Conservation (phyloP, 2,888 invertebrate species). For the Mesoligia furuncula region DNA sequence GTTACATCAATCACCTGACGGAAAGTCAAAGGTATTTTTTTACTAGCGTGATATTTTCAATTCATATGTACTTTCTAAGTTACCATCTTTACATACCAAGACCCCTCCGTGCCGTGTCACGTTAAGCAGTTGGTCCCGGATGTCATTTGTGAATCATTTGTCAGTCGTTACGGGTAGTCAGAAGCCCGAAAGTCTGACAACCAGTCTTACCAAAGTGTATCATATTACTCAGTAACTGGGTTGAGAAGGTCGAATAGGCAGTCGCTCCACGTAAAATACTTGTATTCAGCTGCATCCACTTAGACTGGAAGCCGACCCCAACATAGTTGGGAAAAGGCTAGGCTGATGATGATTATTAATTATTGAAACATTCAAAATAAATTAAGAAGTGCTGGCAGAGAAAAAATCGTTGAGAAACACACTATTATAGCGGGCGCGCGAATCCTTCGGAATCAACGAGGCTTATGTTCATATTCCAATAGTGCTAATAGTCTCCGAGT, state of each 20-base stretch:
- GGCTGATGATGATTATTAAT: not conserved
- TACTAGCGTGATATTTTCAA: not conserved
- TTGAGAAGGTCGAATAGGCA: not conserved
- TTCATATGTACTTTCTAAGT: not conserved
- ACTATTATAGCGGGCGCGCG: not conserved
- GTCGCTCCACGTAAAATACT: not conserved
- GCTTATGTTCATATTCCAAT: not conserved
- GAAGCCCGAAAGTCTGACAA: not conserved
- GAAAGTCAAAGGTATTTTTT: slow-evolving; percentile 73
- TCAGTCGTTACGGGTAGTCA: not conserved
- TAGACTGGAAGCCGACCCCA: not conserved
- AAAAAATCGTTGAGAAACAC: not conserved
- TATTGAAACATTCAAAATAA: not conserved
- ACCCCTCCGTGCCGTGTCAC: not conserved
- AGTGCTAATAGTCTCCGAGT: not conserved
- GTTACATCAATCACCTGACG: slow-evolving; percentile 90
- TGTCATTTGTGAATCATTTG: not conserved
- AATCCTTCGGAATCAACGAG: not conserved
- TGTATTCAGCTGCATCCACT: not conserved
- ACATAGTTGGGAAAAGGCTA: not conserved
- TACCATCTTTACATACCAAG: not conserved
- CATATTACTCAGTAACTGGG: too few relatives aligned
- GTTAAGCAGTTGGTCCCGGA: not conserved
- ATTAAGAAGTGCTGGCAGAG: not conserved
- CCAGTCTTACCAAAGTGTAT: not conserved